Evolutionary conservation across 2,888 invertebrate genomes (phyloP).

Genomic region (Labia minor): DNA sequence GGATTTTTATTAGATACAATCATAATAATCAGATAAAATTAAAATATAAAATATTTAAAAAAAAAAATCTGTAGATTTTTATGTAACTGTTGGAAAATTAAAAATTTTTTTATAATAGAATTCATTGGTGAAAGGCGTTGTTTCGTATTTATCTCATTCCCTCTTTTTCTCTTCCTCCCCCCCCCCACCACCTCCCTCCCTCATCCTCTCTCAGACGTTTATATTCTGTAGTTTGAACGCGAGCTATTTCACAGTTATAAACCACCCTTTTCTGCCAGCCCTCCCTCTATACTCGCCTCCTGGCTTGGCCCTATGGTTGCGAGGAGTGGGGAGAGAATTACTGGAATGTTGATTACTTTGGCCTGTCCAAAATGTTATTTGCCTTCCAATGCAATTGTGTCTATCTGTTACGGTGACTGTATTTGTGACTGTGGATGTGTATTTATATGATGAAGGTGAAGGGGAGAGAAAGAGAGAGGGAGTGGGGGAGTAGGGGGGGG

Average conservation of each 20-base stretch:
- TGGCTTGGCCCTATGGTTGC: neutral
- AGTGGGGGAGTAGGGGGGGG: no score
- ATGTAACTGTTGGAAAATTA: neutral
- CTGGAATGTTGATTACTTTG: constrained; percentile 13
- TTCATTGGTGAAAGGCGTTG: neutral
- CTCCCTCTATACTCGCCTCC: neutral
- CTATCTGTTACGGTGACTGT: neutral
- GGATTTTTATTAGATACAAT: neutral
- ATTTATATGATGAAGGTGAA: no score
- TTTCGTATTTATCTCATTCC: neutral
- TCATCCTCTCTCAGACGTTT: constrained; percentile 13
- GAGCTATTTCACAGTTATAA: constrained; percentile 13
- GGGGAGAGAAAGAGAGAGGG: no score
- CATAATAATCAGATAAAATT: neutral
- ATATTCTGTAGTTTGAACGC: constrained; percentile 7
- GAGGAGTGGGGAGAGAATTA: neutral
- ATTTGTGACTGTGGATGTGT: neutral
- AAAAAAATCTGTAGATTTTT: neutral
- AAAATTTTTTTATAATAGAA: constrained; percentile 1
- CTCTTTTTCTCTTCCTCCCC: no score
- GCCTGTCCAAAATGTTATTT: constrained; percentile 7
- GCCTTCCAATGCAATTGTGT: constrained; percentile 1
- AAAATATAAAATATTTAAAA: neutral
- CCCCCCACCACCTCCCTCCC: neutral
- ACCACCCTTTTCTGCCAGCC: neutral